Base-by-base conservation (phyloP, 2,888 invertebrate species). In the Lymantria dispar region DNA sequence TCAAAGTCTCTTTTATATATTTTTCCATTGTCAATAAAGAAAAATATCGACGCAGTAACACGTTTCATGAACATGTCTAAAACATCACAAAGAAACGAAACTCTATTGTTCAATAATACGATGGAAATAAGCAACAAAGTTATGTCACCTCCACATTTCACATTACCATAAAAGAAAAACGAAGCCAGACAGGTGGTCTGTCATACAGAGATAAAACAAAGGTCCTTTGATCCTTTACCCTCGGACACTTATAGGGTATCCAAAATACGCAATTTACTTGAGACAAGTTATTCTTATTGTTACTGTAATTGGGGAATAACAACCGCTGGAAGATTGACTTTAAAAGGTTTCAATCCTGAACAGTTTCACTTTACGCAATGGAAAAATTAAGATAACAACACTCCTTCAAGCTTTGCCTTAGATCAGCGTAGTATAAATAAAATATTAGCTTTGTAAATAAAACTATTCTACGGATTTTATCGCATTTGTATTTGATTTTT, bases 141-240 rank as follows among this genome's bases (percentile, higher is more conserved):
- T 63, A 64, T 68, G 68, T 73, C 73, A 74, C 67, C 65, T 64
- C 50, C 62, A 66, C 60, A 59, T 62, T 62, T 59, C 48, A 47
- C 47, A 64, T 49, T 60, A 47, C 43, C 56, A 67, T 56, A 73
- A 70, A 68, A 61, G 71, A 64, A 70, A 60, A 46, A 45, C 13
- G 73, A 74, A 73, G 64, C 76, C 75, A 48, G 42, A 50, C 41
- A 46, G 47, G 43, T 50, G 52, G 54, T 56, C 52, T 57, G 62
- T 67, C 69, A 68, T 58, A 46, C 57, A 57, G 59, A 83, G 82
- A 85, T 85, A 85, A 87, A 85, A 86, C 86, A 87, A 87, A 73
- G 68, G 64, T 48, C 29, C 77, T 85, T 87, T 87, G 86, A 87
- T 85, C 81, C 70, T 62, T 62, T 75, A 62, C 81, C 85, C 85